Evolutionary conservation across 2,888 invertebrate genomes (phyloP).

Genomic region (Megastigmus dorsalis): DNA sequence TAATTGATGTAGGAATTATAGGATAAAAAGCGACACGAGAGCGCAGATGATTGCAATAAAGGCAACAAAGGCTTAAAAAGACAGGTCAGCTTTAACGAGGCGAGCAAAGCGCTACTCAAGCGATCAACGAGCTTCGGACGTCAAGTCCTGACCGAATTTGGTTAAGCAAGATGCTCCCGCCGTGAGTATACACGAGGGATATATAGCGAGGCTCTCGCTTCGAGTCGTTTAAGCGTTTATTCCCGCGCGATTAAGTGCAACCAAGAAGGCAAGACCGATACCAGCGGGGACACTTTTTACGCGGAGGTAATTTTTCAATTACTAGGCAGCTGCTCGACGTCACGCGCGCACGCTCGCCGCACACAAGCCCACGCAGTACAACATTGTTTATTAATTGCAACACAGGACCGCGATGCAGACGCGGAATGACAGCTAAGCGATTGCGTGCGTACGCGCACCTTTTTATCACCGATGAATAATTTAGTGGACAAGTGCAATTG

Average conservation of each 20-base stretch:
- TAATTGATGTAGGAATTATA: too few species aligned
- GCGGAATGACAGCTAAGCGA: conserved; percentile 9
- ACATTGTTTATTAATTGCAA: conserved; percentile 49
- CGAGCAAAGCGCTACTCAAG: too few species aligned
- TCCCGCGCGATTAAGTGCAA: conserved; percentile 30
- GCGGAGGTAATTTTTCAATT: conserved; percentile 43
- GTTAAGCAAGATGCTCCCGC: conserved; percentile 30
- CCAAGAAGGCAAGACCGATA: conserved; percentile 37
- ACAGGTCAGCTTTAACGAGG: too few species aligned
- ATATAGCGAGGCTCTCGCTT: too few species aligned
- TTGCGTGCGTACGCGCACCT: background rate
- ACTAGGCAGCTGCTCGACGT: conserved; percentile 12
- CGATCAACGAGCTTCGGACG: conserved; percentile 12
- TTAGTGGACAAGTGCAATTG: conserved; percentile 35
- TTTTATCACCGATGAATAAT: conserved; percentile 29
- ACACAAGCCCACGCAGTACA: conserved; percentile 16
- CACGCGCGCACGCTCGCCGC: conserved; percentile 7
- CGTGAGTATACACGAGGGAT: too few species aligned
- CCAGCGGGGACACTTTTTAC: conserved; percentile 37
- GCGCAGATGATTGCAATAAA: too few species aligned
- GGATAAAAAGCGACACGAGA: too few species aligned
- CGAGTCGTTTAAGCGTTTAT: conserved; percentile 32
- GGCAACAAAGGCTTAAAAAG: too few species aligned
- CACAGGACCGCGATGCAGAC: background rate
- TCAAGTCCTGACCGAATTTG: conserved; percentile 46